Conservation (phyloP, 2,113 vertebrate species). For the Malaclemys terrapin region DNA sequence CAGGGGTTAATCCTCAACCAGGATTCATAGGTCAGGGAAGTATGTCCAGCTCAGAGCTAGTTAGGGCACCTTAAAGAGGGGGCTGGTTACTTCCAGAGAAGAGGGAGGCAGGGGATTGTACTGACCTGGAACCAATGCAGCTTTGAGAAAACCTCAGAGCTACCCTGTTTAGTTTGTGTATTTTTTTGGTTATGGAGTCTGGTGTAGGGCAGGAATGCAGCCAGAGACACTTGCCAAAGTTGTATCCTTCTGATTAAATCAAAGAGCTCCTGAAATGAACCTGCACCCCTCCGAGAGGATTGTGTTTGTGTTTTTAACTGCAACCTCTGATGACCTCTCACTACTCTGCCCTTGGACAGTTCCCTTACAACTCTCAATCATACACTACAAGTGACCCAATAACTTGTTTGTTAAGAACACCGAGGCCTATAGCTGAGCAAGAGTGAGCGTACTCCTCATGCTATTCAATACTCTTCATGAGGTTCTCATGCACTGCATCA, state of each 20-base stretch:
- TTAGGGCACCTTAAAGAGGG: neutral
- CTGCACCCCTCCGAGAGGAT: neutral
- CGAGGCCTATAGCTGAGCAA: neutral
- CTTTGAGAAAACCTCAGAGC: neutral
- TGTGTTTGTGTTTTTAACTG: neutral
- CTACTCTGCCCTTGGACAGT: neutral
- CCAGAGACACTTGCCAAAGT: too few species aligned
- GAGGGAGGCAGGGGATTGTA: conserved; percentile 16
- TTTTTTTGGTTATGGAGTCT: too few species aligned
- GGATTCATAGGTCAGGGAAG: neutral
- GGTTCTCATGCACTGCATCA: neutral
- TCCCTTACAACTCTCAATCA: neutral
- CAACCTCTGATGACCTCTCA: neutral
- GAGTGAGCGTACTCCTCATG: neutral
- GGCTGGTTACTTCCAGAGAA: neutral
- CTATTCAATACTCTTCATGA: neutral
- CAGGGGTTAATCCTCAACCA: neutral
- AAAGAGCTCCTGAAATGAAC: too few species aligned
- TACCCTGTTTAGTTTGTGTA: too few species aligned
- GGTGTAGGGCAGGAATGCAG: too few species aligned
- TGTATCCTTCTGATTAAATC: too few species aligned
- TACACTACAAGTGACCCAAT: neutral
- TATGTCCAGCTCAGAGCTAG: neutral
- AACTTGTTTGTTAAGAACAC: neutral
- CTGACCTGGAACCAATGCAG: neutral